Base-by-base conservation (phyloP, 2,797 vertebrate genomes). In the Cuniculus paca region DNA sequence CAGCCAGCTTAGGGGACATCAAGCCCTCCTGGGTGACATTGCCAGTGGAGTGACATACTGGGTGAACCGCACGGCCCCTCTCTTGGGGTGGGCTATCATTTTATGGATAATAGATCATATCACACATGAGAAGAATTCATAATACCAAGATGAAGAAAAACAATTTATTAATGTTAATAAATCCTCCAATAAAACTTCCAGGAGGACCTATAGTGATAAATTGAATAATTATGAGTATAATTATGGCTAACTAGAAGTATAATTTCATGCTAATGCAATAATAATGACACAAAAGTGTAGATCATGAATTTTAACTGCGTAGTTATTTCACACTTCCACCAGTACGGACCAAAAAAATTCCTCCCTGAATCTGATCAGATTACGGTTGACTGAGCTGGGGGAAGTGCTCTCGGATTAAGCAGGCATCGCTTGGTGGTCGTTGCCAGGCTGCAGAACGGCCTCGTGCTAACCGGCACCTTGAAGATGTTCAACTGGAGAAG, bases 151-250 rank as follows among this genome's bases (percentile, higher is more conserved):
- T 98, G 98, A 99, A 98, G 98, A 98, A 99, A 99, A 99, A 98
- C 98, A 98, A 99, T 99, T 98, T 98, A 99, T 99, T 99, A 99
- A 98, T 98, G 98, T 97, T 99, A 98, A 99, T 98, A 98, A 98
- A 98, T 98, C 97, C 97, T 98, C 98, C 98, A 98, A 98, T 98
- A 99, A 98, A 98, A 98, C 98, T 98, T 98, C 98, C 98, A 98
- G 98, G 98, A 99, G 98, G 98, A 98, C 98, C 98, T 98, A 97
- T 98, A 96, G 98, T 98, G 98, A 99, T 99, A 98, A 98, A 99
- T 98, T 98, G 98, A 98, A 98, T 99, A 98, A 99, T 99, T 99
- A 99, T 98, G 98, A 98, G 98, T 93, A 97, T 98, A 98, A 99
- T 99, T 98, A 99, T 98, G 98, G 98, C 98, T 98, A 98, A 99